Evolutionary conservation across 2,888 invertebrate genomes (phyloP), one percentile per base, ranked within the genome.

Genomic region (Xestia ashworthii): DNA sequence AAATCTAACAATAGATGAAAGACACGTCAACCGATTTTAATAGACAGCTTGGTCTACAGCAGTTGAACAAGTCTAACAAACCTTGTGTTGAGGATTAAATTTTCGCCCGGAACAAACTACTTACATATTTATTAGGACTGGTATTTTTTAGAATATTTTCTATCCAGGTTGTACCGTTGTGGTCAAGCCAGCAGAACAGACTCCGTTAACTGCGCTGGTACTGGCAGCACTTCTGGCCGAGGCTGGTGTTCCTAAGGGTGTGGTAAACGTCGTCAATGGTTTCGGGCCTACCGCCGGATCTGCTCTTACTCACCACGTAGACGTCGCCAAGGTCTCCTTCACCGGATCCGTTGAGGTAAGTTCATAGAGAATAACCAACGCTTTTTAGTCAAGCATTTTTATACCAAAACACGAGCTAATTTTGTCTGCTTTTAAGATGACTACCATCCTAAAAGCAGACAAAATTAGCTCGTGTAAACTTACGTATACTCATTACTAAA

Each of bases 111-210:
- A 16, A 46, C 8, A 19, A 62, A 62, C 32, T 12, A 55, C 55
- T n/a, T 16, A 32, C 60, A 32, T 19, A 38, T 38, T 62, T 62
- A 4, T 38, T 5, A 25, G 22, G 62, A 50, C 41, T 25, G 16
- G 50, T 19, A 5, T 6, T 3, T 50, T 50, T 19, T 50, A 5
- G 25, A n/a, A 55, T n/a, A 55, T 8, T 46, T 64, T 55, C 5
- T 60, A 86, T 74, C 9, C 48, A 95, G 98, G 98, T 87, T 98
- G 99, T 91, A 98, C 98, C 0, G 97, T 99, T n/a, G 97, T 99
- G 0, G 97, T 99, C 85, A 99, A 99, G 94, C 98, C 99, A 0
- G 99, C 99, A 0, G 99, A 99, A 93, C 99, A 99, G 94, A 99
- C 99, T 0, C 98, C 99, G 0, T 95, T 99, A 66, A 98, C 99